phyloP scores from a whole-genome alignment of 2,888 invertebrate species.

The Epinotia brunnichana region DNA sequence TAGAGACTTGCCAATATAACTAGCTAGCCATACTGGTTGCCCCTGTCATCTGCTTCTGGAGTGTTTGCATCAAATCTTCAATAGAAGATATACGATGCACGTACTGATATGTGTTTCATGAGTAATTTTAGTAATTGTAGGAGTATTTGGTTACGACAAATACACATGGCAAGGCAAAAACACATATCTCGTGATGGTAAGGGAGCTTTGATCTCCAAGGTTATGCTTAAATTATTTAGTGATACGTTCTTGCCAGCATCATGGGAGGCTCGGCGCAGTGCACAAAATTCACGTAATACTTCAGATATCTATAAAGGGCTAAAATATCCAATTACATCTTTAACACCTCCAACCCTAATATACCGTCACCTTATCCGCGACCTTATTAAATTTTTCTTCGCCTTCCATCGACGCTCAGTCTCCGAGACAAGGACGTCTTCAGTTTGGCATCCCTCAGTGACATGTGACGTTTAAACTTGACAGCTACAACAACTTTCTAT shows the following conservation, averaged over 20 bases:
- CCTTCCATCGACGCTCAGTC: constrained; percentile 47
- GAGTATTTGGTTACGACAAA: background rate
- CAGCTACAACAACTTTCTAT: constrained; percentile 56
- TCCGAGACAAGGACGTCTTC: constrained; percentile 64
- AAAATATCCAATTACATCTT: constrained; percentile 33
- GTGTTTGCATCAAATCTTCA: background rate
- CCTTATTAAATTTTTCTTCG: constrained; percentile 46
- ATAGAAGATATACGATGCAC: background rate
- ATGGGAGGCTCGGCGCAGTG: constrained; percentile 20
- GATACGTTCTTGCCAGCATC: constrained; percentile 2
- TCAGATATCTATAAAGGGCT: background rate
- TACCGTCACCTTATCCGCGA: constrained; percentile 45
- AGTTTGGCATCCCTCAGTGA: constrained; percentile 67
- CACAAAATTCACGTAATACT: background rate
- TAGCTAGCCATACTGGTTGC: background rate
- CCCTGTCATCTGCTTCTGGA: background rate
- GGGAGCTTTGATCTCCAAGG: background rate
- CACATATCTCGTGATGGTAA: background rate
- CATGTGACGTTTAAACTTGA: constrained; percentile 71
- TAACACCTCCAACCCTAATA: constrained; percentile 38
- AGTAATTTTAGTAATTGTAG: background rate
- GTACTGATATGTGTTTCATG: too few relatives aligned
- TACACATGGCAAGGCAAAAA: too few relatives aligned
- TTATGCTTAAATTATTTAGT: background rate
- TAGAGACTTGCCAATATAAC: background rate